These are phyloP conservation scores for Ctenopoma multispine DNA, from an alignment of 2,797 vertebrate genomes.

Conservation along the genomic window DNA sequence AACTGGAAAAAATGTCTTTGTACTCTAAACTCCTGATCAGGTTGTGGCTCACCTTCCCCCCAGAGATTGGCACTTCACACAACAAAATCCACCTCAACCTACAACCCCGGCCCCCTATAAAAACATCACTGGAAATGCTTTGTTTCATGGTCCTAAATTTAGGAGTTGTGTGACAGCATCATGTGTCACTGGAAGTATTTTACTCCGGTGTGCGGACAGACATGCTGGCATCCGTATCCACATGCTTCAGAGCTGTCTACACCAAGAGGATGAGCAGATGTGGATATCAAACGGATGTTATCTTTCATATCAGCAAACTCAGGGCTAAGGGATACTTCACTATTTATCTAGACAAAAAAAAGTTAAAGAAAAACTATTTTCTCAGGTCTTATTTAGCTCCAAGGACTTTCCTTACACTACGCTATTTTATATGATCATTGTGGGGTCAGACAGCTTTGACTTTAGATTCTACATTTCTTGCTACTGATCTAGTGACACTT, in stretches of 20 bases:
- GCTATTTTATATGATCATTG: neutral
- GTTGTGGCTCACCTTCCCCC: conserved; percentile 45
- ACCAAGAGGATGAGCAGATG: neutral
- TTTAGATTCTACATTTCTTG: neutral
- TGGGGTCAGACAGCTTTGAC: neutral
- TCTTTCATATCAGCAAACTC: neutral
- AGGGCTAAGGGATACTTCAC: neutral
- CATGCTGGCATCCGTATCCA: conserved; percentile 21
- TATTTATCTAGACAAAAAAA: neutral
- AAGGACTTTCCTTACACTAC: neutral
- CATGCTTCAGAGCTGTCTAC: conserved; percentile 7
- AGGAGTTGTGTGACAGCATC: conserved; percentile 45
- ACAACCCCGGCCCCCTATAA: conserved; percentile 23
- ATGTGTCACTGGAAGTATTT: conserved; percentile 60
- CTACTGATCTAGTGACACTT: too few relatives aligned
- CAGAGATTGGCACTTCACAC: conserved; percentile 41
- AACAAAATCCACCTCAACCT: conserved; percentile 7
- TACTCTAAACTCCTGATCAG: conserved; percentile 55
- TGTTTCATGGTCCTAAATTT: conserved; percentile 55
- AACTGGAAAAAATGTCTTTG: conserved; percentile 63
- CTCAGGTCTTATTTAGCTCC: neutral
- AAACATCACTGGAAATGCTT: conserved; percentile 57
- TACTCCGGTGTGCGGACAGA: conserved; percentile 32
- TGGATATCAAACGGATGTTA: conserved; percentile 3
- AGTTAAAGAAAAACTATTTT: neutral